These are phyloP conservation scores for Neolamprologus ventralis DNA, from an alignment of 2,113 vertebrate genomes.

Conservation along the genomic window DNA sequence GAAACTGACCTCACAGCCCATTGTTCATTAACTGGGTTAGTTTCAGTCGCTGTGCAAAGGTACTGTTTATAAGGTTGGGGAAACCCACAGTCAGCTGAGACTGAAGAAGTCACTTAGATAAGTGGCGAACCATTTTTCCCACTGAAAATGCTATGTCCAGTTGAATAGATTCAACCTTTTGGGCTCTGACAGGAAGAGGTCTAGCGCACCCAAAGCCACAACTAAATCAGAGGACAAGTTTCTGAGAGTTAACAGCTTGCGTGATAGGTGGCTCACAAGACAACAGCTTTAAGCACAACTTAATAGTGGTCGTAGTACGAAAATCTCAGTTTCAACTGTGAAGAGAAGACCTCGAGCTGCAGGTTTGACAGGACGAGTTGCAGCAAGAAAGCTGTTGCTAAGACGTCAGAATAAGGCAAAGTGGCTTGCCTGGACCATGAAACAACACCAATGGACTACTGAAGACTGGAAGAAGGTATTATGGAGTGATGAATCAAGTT, in stretches of 20 bases:
- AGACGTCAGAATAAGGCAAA: neutral
- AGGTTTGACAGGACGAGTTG: neutral
- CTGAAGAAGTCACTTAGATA: neutral
- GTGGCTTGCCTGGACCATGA: neutral
- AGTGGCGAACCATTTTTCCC: neutral
- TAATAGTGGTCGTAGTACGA: neutral
- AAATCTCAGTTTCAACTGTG: neutral
- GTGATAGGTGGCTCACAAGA: neutral
- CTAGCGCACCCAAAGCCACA: neutral
- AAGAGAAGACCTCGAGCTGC: neutral
- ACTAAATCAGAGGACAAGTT: neutral
- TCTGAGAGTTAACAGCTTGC: neutral
- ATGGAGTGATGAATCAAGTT: neutral
- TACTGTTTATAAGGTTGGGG: neutral
- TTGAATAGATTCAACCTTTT: neutral
- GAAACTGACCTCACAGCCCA: neutral
- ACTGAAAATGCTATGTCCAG: neutral
- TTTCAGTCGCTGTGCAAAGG: neutral
- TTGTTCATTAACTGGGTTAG: neutral
- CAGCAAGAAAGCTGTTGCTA: neutral
- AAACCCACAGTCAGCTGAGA: neutral
- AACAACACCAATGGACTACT: neutral
- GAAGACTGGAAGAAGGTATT: neutral
- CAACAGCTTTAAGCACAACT: neutral
- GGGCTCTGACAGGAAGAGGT: neutral